Evolutionary conservation across 2,888 invertebrate species (phyloP), one percentile per base, ranked within the genome.

Genomic region (Lingula anatina): DNA sequence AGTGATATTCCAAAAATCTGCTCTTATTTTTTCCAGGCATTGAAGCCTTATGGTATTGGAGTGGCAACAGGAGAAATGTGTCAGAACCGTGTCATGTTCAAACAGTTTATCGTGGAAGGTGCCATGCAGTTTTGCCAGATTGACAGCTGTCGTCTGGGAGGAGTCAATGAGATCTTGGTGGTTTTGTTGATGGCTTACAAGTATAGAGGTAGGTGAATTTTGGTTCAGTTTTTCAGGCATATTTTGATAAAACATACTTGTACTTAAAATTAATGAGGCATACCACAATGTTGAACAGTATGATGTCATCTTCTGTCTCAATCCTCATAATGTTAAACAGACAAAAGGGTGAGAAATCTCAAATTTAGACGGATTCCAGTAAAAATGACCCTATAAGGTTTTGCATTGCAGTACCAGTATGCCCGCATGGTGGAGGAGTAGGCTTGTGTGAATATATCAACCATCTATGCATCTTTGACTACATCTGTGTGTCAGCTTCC

Each of bases 21-120:
- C n/a, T n/a, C n/a, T 37, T 38, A 27, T 27, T 43, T n/a, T 40
- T 60, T 64, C 2, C 54, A 82, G 81, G 81, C 79, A 2, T 61
- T 83, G 57, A 71, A 85, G 57, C 86, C 88, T 0, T 80, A 84
- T 37, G 86, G 86, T 7, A 89, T 93, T 55, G 87, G 86, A 2
- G 90, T 94, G 35, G 94, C 93, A 0, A 89, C 90, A 0, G 94
- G 93, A 1, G 93, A 94, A 79, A 88, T 89, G 86, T 91, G 90
- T 73, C 87, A 88, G 27, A 94, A 94, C 80, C 81, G 92, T 47
- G 87, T 93, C 0, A 85, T 93, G 82, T 94, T 94, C 80, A 94
- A 93, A 70, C 93, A 78, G 65, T 86, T 93, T 68, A 75, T 94
- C 24, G 87, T 89, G 76, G 82, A 86, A 18, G 84, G 83, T 24